Evolutionary conservation across 2,797 vertebrate genomes (phyloP), one percentile per base, ranked within the genome.

Genomic region (Parauchenoglanis punctatus): DNA sequence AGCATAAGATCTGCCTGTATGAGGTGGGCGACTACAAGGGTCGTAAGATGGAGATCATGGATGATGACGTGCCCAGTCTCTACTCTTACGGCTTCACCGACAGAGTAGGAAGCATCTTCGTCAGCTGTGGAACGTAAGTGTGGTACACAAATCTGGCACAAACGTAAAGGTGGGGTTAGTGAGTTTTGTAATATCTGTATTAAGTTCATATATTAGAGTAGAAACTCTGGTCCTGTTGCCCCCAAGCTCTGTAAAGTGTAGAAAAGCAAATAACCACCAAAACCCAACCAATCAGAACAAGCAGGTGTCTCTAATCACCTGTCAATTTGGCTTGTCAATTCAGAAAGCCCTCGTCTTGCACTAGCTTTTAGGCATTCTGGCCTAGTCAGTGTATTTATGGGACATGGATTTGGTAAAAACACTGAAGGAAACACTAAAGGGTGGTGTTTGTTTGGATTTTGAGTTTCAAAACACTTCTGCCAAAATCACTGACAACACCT

Each of bases 31-130:
- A 96, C 90, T 96, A 96, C 93, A 96, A 97, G 95, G 96, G 96
- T 54, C 96, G 96, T 89, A 97, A 97, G 93, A 97, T 97, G 96
- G 96, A 97, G 95, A 96, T 97, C 93, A 95, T 96, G 95, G 96
- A 97, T 31, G 96, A 97, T 28, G 96, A 96, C 6, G 96, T 97
- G 58, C 96, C 96, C 89, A 96, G 96, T 90, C 90, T 97, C 89
- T 96, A 94, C 92, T 96, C 96, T 54, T 96, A 97, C 0, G 96
- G 96, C 87, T 97, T 97, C 94, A 97, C 96, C 1, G 96, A 96
- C 86, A 95, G 96, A 93, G 96, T 97, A 15, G 96, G 95, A 93
- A 96, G 96, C 93, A 94, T 96, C 92, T 92, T 94, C 0, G 96
- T 96, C 92, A 95, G 94, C 95, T 96, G 96, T 81, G 96, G 96